These are phyloP conservation scores for Linepithema humile DNA, from an alignment of 1,140 invertebrate genomes.

Conservation along the genomic window DNA sequence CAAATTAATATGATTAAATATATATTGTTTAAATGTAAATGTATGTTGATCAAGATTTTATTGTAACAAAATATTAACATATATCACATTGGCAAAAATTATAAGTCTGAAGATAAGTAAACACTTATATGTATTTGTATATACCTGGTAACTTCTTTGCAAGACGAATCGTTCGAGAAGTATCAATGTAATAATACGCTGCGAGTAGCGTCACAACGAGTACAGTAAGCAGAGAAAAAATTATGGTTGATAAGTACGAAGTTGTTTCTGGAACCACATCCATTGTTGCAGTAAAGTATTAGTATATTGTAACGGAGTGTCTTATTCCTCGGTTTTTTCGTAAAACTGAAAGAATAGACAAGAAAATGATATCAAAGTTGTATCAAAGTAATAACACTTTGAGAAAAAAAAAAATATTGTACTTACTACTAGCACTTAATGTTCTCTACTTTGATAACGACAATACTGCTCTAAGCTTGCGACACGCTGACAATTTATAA, in stretches of 20 bases:
- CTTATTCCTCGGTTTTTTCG: neutral
- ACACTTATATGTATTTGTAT: too few species aligned
- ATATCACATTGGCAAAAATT: too few species aligned
- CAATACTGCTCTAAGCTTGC: too few species aligned
- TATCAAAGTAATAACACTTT: neutral
- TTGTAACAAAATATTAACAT: too few species aligned
- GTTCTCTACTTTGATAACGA: too few species aligned
- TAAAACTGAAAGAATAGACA: neutral
- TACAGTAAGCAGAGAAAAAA: conserved; percentile 70
- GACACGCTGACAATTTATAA: too few species aligned
- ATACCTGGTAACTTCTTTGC: conserved; percentile 79
- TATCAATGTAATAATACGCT: conserved; percentile 77
- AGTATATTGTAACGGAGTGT: neutral
- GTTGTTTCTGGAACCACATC: conserved; percentile 68
- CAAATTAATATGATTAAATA: too few species aligned
- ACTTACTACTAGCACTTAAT: too few species aligned
- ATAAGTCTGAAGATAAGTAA: too few species aligned
- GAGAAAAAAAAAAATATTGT: too few species aligned
- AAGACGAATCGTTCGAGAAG: conserved; percentile 68
- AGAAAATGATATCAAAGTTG: neutral
- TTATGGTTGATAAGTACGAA: conserved; percentile 56
- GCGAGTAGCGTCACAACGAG: conserved; percentile 61
- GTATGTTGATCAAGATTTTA: too few species aligned
- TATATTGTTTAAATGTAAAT: too few species aligned
- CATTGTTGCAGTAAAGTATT: conserved; percentile 64